Evolutionary conservation across 2,797 vertebrate genomes (phyloP).

Genomic region (Tinamus major): DNA sequence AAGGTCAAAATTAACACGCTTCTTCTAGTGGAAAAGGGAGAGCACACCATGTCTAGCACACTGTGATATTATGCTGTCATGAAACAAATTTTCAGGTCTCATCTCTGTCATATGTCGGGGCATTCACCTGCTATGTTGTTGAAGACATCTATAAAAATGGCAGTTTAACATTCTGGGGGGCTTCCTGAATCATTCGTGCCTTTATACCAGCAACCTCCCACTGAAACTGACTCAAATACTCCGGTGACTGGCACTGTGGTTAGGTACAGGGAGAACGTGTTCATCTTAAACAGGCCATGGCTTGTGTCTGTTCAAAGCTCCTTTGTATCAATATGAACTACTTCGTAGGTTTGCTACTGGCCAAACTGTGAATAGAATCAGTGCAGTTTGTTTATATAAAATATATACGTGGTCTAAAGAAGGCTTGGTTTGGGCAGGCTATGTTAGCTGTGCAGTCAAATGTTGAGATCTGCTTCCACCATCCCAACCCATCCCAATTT

Average conservation of each 20-base stretch:
- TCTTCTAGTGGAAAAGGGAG: neutral
- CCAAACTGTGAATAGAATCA: neutral
- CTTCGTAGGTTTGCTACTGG: neutral
- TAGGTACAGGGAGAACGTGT: neutral
- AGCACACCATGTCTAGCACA: rapidly evolving
- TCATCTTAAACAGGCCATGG: neutral
- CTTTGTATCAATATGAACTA: neutral
- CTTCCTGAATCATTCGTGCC: neutral
- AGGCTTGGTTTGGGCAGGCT: neutral
- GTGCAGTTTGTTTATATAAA: neutral
- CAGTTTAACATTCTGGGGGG: neutral
- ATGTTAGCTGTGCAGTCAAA: neutral
- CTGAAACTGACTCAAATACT: neutral
- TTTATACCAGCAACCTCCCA: neutral
- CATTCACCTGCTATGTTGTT: neutral
- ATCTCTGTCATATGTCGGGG: neutral
- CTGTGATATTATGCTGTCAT: neutral
- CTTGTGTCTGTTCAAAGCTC: neutral
- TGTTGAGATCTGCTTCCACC: neutral
- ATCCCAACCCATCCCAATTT: neutral
- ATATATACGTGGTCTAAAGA: neutral
- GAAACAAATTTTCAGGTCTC: neutral
- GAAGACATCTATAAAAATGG: neutral
- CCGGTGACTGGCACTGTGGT: neutral
- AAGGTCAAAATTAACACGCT: neutral